Evolutionary conservation across 1,140 invertebrate genomes (phyloP).

Genomic region (Trypoxylus dichotomus): DNA sequence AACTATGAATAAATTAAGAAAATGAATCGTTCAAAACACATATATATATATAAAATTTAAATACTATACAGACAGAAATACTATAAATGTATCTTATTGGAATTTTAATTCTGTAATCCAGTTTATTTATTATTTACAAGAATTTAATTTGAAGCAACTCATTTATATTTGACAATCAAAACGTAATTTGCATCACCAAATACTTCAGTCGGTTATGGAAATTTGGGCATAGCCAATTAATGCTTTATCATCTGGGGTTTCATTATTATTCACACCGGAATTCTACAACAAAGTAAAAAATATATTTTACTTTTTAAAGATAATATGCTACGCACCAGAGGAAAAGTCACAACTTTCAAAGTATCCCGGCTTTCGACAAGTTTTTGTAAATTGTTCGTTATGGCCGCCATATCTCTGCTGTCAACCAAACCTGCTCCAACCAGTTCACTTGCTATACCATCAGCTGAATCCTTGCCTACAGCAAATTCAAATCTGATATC

Average conservation of each 20-base stretch:
- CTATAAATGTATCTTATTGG: slow-evolving; percentile 26
- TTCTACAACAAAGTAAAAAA: slow-evolving; percentile 64
- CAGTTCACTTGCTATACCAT: slow-evolving; percentile 92
- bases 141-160: slow-evolving; percentile 23
- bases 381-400: slow-evolving; percentile 90
- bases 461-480: slow-evolving; percentile 87
- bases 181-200: not conserved
- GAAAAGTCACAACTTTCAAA: slow-evolving; percentile 82
- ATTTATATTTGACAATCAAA: slow-evolving; percentile 9
- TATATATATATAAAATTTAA: slow-evolving; percentile 15
- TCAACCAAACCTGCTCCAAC: slow-evolving; percentile 94
- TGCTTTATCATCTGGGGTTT: slow-evolving; percentile 90
- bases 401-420: slow-evolving; percentile 84
- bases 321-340: slow-evolving; percentile 64
- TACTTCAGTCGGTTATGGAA: slow-evolving; percentile 78
- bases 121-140: slow-evolving; percentile 19
- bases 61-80: slow-evolving; percentile 26
- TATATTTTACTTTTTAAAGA: not conserved
- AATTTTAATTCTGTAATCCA: slow-evolving; percentile 27
- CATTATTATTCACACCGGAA: slow-evolving; percentile 76
- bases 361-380: slow-evolving; percentile 73
- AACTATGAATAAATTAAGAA: slow-evolving; percentile 6
- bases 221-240: slow-evolving; percentile 96
- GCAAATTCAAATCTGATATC: slow-evolving; percentile 97
- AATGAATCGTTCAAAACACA: not conserved